Evolutionary conservation across 92 coral and sea anemone species (phyloP), one percentile per base, ranked within the genome.

Genomic region (Palythoa grandiflora): DNA sequence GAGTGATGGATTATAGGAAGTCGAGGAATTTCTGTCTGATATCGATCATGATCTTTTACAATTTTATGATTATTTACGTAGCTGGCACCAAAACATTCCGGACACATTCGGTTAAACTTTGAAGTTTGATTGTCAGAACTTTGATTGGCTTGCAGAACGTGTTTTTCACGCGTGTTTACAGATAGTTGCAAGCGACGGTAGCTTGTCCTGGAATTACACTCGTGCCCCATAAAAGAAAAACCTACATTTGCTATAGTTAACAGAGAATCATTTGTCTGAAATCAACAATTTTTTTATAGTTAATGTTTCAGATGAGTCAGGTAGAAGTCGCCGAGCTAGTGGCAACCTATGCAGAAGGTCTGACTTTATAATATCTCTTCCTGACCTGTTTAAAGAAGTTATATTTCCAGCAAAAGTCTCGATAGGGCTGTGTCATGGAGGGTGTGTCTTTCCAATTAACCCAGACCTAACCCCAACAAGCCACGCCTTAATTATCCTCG

Each of bases 361-460:
- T 44, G 20, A 12, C 6, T 40, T 60, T 44, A 36, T 20, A 6
- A 20, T 80, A 1, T 7, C 13, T 12, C 54, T 80, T 5, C n/a
- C 47, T 10, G 39, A 40, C 4, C 39, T 80, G 52, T 80, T 60
- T 65, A 17, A 63, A 17, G 85, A n/a, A 11, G 39, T 60, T 4
- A 40, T 80, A 40, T 20, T 66, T 65, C 85, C 85, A 7, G 11
- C 38, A 2, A 16, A 15, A 5, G 51, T 40, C 36, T 8, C 51
- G 8, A 17, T 39, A 16, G 73, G 73, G 0, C 54, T 63, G 11
- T 80, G 85, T 20, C 20, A 61, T 9, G 85, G 85, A n/a, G n/a
- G 28, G n/a, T 80, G 85, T 17, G 7, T 14, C 1, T 80, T 63
- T 80, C 85, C 85, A 19, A 50, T 60, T 40, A 12, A 38, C 53